Percentiles rank a stretch among this genome's conserved stretches.
phyloP scores from a whole-genome alignment of 2,888 invertebrate species.

The Brachycybe producta region DNA sequence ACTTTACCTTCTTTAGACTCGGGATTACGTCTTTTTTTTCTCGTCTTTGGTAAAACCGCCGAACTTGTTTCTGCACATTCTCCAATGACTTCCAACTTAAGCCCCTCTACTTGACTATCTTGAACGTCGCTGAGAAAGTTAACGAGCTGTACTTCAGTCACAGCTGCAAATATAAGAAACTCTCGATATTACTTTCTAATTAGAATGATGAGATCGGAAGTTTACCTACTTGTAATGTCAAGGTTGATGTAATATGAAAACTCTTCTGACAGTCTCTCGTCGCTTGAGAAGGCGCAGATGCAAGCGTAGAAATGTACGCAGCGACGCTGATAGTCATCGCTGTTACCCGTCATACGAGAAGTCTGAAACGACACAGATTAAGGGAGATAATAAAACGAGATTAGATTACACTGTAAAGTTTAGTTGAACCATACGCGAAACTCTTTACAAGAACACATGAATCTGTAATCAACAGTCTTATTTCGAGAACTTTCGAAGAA shows the following conservation, averaged over 20 bases:
- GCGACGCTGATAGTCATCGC: slow-evolving; percentile 29
- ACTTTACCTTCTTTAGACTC: too few species aligned
- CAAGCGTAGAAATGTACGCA: slow-evolving; percentile 60
- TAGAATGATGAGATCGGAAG: too few species aligned
- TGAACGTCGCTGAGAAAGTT: too few species aligned
- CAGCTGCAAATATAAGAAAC: too few species aligned
- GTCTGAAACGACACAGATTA: not conserved
- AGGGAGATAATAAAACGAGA: not conserved
- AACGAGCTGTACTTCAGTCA: too few species aligned
- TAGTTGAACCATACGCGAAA: not conserved
- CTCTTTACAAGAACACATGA: slow-evolving; percentile 43
- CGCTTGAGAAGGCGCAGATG: slow-evolving; percentile 54
- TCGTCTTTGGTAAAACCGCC: too few species aligned
- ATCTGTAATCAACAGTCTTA: slow-evolving; percentile 39
- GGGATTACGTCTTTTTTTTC: too few species aligned
- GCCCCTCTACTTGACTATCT: too few species aligned
- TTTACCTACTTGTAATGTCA: slow-evolving; percentile 28
- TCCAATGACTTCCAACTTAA: too few species aligned
- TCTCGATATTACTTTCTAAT: too few species aligned
- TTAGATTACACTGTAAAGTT: not conserved
- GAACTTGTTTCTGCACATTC: too few species aligned
- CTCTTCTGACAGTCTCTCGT: slow-evolving; percentile 46
- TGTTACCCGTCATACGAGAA: slow-evolving; percentile 13
- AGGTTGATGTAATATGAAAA: slow-evolving; percentile 46
- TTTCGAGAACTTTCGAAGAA: slow-evolving; percentile 37